phyloP scores from a whole-genome alignment of 92 coral and sea anemone genomes.

The Siderastrea radians region DNA sequence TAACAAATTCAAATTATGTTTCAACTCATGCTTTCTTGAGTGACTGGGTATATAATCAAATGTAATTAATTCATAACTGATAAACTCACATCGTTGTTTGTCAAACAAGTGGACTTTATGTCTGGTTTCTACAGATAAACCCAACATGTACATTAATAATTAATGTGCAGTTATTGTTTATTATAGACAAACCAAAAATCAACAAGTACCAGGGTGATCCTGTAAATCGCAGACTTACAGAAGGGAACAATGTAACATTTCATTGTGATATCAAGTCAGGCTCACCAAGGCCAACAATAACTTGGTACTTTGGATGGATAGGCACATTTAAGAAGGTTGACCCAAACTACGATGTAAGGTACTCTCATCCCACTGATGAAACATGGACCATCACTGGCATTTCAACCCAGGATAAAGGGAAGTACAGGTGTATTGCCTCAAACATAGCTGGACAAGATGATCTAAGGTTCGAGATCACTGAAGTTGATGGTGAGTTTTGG shows the following conservation, averaged over 20 bases:
- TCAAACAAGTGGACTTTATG: too few species aligned
- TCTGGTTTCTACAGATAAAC: too few species aligned
- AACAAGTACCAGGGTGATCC: background rate
- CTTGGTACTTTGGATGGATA: constrained; percentile 46
- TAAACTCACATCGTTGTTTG: too few species aligned
- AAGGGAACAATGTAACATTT: constrained; percentile 33
- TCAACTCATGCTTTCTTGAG: too few species aligned
- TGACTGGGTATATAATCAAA: too few species aligned
- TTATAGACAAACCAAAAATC: constrained; percentile 15
- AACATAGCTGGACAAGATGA: constrained; percentile 60
- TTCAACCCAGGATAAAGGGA: background rate
- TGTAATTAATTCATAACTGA: too few species aligned
- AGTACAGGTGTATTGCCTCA: constrained; percentile 60
- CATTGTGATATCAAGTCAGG: constrained; percentile 41
- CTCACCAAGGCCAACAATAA: constrained; percentile 47
- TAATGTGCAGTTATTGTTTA: too few species aligned
- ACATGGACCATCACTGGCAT: constrained; percentile 29
- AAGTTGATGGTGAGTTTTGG: constrained; percentile 50
- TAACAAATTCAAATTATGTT: too few species aligned
- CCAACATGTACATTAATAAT: too few species aligned
- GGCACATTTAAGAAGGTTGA: background rate
- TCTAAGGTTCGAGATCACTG: constrained; percentile 32
- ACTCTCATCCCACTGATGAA: constrained; percentile 19
- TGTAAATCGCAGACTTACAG: background rate
- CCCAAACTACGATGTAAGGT: background rate